Percentiles rank a stretch among this genome's conserved stretches.
Conservation (phyloP, 1,140 invertebrate genomes). For the Oreohelix idahoensis region DNA sequence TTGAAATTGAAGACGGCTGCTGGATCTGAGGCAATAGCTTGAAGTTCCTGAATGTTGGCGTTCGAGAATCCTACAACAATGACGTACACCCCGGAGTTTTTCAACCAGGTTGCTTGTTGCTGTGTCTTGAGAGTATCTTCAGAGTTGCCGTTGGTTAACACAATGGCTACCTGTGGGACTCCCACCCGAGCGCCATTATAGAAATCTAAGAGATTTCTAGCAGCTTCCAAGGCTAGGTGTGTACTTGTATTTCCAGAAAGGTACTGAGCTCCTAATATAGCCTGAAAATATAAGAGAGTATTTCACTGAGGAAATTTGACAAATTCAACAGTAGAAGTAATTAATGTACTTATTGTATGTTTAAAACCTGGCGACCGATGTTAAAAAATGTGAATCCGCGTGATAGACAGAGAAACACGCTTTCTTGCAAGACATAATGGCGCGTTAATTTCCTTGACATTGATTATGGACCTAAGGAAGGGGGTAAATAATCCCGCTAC, state of each 20-base stretch:
- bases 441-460: no score
- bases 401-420: no score
- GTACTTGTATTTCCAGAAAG: neutral
- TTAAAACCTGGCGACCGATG: no score
- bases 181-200: neutral
- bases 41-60: neutral
- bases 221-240: neutral
- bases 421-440: no score
- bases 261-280: neutral
- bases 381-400: no score
- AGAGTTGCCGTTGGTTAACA: neutral
- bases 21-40: neutral
- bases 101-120: neutral
- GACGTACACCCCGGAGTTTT: neutral
- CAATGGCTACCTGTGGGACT: neutral
- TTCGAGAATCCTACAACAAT: neutral
- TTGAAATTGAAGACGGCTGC: neutral
- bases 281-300: no score
- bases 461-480: no score
- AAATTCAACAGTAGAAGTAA: no score
- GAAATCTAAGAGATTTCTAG: neutral
- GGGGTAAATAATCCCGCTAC: no score
- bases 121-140: neutral
- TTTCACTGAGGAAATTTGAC: no score
- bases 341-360: no score